Evolutionary conservation across 2,797 vertebrate genomes (phyloP).

Genomic region (Benthosema pterotum): DNA sequence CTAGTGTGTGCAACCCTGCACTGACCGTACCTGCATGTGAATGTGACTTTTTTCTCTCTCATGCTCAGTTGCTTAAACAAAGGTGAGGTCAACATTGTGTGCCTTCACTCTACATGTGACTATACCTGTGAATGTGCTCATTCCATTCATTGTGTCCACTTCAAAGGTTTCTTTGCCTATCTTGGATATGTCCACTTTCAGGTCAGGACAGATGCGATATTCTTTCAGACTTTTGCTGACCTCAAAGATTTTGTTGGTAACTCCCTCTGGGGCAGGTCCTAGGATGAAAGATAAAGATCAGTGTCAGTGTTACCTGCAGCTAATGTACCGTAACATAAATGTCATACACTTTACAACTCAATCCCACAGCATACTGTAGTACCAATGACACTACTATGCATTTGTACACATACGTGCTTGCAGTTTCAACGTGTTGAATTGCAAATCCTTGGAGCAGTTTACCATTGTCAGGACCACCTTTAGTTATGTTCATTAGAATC

Average conservation of each 20-base stretch:
- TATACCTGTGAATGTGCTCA: constrained; percentile 86
- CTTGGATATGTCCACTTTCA: constrained; percentile 89
- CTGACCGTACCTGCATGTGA: too few species aligned
- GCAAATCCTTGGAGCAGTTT: too few species aligned
- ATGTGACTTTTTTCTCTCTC: too few species aligned
- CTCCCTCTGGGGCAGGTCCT: constrained; percentile 95
- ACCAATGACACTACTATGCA: too few species aligned
- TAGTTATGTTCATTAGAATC: too few species aligned
- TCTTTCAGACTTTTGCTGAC: constrained; percentile 95
- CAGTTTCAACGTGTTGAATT: too few species aligned
- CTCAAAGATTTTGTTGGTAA: constrained; percentile 96
- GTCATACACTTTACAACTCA: not conserved
- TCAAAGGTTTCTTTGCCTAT: constrained; percentile 96
- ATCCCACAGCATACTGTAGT: too few species aligned
- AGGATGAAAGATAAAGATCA: not conserved
- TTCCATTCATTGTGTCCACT: constrained; percentile 86
- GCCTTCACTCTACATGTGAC: not conserved
- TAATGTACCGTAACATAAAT: not conserved
- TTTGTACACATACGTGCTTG: too few species aligned
- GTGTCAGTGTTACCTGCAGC: constrained; percentile 2
- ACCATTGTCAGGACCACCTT: too few species aligned
- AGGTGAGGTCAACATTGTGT: too few species aligned
- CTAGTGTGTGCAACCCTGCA: too few species aligned
- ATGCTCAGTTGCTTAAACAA: too few species aligned
- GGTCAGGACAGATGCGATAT: constrained; percentile 93